phyloP scores from a whole-genome alignment of 2,797 vertebrate species.

The Chelon auratus region DNA sequence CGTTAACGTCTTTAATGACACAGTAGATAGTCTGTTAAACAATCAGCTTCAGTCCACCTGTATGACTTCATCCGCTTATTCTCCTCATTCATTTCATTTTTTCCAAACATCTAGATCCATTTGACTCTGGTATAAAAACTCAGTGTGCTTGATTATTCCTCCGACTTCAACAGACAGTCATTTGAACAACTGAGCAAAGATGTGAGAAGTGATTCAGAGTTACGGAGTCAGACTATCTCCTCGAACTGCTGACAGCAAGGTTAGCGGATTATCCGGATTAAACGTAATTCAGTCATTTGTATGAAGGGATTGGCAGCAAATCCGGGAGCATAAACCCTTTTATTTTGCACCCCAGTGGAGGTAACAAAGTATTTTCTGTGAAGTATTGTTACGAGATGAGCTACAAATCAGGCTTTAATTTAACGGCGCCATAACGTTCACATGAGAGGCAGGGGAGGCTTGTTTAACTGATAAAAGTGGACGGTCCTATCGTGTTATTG shows the following conservation, averaged over 20 bases:
- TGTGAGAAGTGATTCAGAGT: too few relatives aligned
- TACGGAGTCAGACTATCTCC: neutral
- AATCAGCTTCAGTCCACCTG: too few relatives aligned
- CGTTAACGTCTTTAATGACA: too few relatives aligned
- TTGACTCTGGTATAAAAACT: neutral
- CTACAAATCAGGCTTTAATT: conserved; percentile 24
- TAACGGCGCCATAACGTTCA: conserved; percentile 9
- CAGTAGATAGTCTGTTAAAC: too few relatives aligned
- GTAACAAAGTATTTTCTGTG: neutral
- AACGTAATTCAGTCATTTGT: neutral
- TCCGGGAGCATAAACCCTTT: neutral
- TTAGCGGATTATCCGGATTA: too few relatives aligned
- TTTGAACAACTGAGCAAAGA: neutral
- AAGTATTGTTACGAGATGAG: neutral
- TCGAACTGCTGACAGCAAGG: too few relatives aligned
- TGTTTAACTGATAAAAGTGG: conserved; percentile 27
- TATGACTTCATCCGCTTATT: too few relatives aligned
- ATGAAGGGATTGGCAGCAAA: neutral
- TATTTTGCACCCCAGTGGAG: neutral
- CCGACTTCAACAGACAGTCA: neutral
- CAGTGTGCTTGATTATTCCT: neutral
- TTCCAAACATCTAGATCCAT: too few relatives aligned
- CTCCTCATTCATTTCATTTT: too few relatives aligned
- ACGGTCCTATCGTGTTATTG: conserved; percentile 13
- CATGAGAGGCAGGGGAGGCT: conserved; percentile 13